Evolutionary conservation across 2,797 vertebrate genomes (phyloP).

Genomic region (Diplodus sargus): DNA sequence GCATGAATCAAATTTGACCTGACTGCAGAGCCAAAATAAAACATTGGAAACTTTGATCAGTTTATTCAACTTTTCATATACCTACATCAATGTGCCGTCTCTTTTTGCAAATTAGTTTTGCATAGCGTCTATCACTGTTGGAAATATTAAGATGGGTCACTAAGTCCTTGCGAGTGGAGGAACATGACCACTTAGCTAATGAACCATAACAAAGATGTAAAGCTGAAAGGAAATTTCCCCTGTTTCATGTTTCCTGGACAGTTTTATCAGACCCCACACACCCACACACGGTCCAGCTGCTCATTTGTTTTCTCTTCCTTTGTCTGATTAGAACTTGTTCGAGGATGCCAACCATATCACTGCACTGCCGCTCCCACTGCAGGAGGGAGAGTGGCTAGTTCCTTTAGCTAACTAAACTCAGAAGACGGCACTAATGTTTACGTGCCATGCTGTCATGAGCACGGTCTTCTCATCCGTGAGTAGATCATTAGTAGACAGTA

Average conservation of each 20-base stretch:
- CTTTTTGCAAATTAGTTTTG: not conserved
- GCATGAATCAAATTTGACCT: not conserved
- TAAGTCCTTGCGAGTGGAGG: not conserved
- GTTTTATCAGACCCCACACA: not conserved
- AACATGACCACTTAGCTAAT: too few species aligned
- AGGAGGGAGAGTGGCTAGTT: too few species aligned
- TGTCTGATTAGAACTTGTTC: not conserved
- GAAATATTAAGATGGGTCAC: too few species aligned
- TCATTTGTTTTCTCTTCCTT: not conserved
- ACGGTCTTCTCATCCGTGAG: too few species aligned
- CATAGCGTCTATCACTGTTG: not conserved
- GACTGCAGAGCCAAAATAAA: not conserved
- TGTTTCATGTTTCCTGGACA: not conserved
- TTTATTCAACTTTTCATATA: not conserved
- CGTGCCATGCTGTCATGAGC: too few species aligned
- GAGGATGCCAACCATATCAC: not conserved
- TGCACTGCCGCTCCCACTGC: too few species aligned
- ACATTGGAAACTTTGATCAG: not conserved
- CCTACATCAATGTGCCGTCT: not conserved
- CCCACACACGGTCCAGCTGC: not conserved
- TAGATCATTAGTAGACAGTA: too few species aligned
- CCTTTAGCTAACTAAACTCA: too few species aligned
- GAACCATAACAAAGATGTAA: not conserved
- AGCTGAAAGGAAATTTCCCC: not conserved
- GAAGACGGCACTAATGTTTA: too few species aligned